These are phyloP conservation scores for Tigriopus californicus DNA, from an alignment of 2,888 invertebrate species.

Conservation along the genomic window DNA sequence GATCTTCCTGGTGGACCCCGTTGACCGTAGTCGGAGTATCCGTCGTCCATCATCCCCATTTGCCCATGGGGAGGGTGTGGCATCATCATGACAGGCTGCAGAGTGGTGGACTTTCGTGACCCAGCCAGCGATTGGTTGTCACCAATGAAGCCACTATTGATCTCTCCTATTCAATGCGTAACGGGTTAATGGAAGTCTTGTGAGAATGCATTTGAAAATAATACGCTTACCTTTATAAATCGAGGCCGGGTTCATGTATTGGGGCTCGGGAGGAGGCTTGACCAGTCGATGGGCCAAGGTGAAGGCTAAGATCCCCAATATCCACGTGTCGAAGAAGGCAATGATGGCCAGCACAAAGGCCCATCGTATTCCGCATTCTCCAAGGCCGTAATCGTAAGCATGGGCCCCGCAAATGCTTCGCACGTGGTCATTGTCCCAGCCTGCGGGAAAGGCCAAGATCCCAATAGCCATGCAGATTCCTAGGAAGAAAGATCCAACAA, in stretches of 20 bases:
- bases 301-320: constrained; percentile 73
- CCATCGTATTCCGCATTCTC: constrained; percentile 76
- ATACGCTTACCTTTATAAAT: constrained; percentile 39
- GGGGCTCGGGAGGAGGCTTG: constrained; percentile 54
- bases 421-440: constrained; percentile 67
- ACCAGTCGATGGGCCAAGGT: constrained; percentile 78
- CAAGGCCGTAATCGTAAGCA: constrained; percentile 48
- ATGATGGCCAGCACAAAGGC: constrained; percentile 82
- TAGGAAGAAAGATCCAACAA: constrained; percentile 31
- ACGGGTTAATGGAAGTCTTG: neutral
- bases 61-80: constrained; percentile 31
- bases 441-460: constrained; percentile 71
- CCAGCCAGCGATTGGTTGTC: constrained; percentile 67
- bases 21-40: too few relatives aligned
- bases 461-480: constrained; percentile 70
- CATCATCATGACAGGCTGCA: constrained; percentile 68
- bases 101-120: constrained; percentile 62
- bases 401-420: constrained; percentile 61
- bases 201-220: too few relatives aligned
- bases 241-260: constrained; percentile 44
- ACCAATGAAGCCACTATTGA: constrained; percentile 67
- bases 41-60: too few relatives aligned
- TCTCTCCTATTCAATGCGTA: constrained; percentile 43
- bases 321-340: constrained; percentile 53
- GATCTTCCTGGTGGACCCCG: too few relatives aligned